phyloP scores from a whole-genome alignment of 2,888 invertebrate species.

The Pogonocherus hispidulus region DNA sequence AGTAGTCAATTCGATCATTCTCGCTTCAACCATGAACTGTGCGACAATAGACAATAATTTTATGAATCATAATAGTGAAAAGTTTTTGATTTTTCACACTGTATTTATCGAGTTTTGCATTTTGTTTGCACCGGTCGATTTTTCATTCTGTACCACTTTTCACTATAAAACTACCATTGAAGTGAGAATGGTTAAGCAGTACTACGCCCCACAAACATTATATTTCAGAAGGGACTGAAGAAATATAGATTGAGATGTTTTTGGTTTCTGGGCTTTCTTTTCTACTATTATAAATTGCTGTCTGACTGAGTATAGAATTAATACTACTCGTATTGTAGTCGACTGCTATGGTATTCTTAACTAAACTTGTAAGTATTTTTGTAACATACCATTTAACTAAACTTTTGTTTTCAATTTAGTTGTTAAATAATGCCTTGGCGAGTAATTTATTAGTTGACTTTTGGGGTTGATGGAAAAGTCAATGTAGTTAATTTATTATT shows the following conservation, averaged over 20 bases:
- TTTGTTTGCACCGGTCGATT: too few relatives aligned
- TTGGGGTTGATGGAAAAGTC: not conserved
- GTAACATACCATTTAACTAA: not conserved
- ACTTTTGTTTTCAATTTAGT: not conserved
- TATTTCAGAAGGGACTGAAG: not conserved
- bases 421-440: not conserved
- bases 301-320: not conserved
- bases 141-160: too few relatives aligned
- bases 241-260: not conserved
- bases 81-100: too few relatives aligned
- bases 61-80: too few relatives aligned
- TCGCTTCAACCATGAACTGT: too few relatives aligned
- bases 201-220: too few relatives aligned
- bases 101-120: too few relatives aligned
- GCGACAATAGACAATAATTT: too few relatives aligned
- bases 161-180: too few relatives aligned
- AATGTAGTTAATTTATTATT: not conserved
- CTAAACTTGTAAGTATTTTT: not conserved
- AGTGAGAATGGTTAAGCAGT: too few relatives aligned
- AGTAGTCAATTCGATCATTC: too few relatives aligned
- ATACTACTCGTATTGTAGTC: slow-evolving; percentile 5
- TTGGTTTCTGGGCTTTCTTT: not conserved
- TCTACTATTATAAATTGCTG: not conserved
- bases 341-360: not conserved
- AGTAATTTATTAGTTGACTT: not conserved